Base-by-base conservation (phyloP, 1,140 invertebrate genomes). In the Ips nitidus region DNA sequence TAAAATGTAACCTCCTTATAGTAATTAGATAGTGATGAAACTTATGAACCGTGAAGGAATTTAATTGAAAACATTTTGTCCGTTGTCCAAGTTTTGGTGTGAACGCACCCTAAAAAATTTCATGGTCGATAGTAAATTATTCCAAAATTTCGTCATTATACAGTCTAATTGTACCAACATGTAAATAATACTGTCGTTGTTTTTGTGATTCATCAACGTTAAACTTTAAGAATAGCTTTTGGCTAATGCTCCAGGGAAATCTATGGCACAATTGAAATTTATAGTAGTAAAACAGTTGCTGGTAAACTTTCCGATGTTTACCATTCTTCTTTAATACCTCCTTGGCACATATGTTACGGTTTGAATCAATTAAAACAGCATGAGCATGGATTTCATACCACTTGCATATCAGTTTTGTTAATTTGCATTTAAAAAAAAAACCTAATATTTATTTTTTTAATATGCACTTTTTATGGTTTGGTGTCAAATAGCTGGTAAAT, bases 61-160 rank as follows among this genome's bases (percentile, higher is more conserved):
- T 50, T 50, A 50, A 50, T 50, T 50, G 45, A 50, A 50, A 50
- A 50, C 45, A 50, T 50, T 50, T 50, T 50, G 1, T 50, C 2
- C 22, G 22, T 3, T 8, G 2, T 6, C 45, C 6, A 50, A 50
- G 7, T 50, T 50, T 50, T 8, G 45, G 45, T 50, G 45, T 50
- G 3, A 50, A 50, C 45, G 45, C 7, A 50, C 45, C 22, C 2
- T 50, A 22, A 3, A 50, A 1, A 2, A 50, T 50, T 50, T 50
- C 45, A 50, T 22, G 45, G 45, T 50, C 45, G 22, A 50, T 50
- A 8, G 1, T 8, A 50, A 50, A 8, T 2, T 3, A 50, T 50
- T 50, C 45, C 3, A 22, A 8, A 50, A 50, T 50, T 50, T 50
- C 45, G 45, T 8, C 7, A 50, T 50, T 50, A 50, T 3, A 50